Percentiles rank a stretch among this genome's conserved stretches.
These are phyloP conservation scores for Tretioscincus oriximinensis DNA, from an alignment of 2,113 vertebrate genomes.

Conservation along the genomic window DNA sequence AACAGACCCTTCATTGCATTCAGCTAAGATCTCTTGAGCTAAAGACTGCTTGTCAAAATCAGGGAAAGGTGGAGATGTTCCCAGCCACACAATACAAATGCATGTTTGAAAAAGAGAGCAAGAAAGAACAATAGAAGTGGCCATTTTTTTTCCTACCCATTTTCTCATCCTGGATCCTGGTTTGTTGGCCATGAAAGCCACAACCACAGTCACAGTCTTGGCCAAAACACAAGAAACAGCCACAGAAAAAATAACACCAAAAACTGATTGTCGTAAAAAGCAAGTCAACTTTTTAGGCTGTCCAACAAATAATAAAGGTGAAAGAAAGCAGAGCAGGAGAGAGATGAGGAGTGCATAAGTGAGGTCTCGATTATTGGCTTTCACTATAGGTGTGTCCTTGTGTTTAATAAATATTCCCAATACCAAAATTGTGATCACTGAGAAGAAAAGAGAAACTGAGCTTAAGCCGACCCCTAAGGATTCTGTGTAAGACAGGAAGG, in stretches of 20 bases:
- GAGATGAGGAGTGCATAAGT: background rate
- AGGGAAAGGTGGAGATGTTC: too few species aligned
- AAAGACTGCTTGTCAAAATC: too few species aligned
- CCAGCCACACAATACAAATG: too few species aligned
- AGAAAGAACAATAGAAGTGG: background rate
- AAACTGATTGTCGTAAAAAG: background rate
- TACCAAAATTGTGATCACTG: background rate
- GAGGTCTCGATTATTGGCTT: background rate
- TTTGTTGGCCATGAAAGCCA: background rate
- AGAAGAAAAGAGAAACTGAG: background rate
- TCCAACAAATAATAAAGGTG: background rate
- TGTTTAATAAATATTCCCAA: background rate
- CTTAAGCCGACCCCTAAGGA: background rate
- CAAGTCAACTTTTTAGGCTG: background rate
- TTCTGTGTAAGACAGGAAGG: background rate
- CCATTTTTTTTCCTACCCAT: background rate
- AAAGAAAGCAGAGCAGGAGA: background rate
- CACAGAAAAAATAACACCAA: background rate
- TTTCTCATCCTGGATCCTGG: background rate
- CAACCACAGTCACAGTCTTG: background rate
- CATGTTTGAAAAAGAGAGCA: too few species aligned
- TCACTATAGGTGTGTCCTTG: background rate
- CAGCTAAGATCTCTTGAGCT: background rate
- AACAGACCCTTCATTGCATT: background rate
- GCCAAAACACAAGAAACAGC: background rate